phyloP scores from a whole-genome alignment of 2,797 vertebrate species.

The Rhabdomys pumilio region DNA sequence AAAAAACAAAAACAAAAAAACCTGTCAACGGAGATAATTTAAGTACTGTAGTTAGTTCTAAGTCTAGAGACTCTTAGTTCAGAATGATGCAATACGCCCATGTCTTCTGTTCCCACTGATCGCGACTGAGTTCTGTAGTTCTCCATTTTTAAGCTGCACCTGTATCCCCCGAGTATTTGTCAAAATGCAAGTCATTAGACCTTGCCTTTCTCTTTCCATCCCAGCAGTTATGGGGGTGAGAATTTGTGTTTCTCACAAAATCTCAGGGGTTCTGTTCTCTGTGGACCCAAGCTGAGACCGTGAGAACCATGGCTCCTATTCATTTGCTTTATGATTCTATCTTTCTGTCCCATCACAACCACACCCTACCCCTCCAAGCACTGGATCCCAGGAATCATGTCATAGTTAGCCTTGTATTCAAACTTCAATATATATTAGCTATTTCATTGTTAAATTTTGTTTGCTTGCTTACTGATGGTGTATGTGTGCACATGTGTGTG shows the following conservation, averaged over 20 bases:
- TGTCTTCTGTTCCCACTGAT: background rate
- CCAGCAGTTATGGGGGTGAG: background rate
- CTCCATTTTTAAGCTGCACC: background rate
- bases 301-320: background rate
- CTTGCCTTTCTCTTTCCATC: background rate
- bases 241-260: background rate
- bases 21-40: too few species aligned
- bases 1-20: too few species aligned
- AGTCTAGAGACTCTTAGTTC: background rate
- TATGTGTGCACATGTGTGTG: background rate
- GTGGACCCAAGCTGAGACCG: background rate
- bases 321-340: background rate
- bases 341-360: background rate
- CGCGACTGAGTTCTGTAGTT: background rate
- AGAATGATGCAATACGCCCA: rapidly evolving
- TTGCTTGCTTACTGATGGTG: background rate
- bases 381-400: background rate
- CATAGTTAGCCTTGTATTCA: background rate
- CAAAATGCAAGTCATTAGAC: background rate
- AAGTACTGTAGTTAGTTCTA: background rate
- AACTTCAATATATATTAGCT: background rate
- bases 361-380: rapidly evolving
- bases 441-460: background rate
- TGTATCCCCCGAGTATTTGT: background rate
- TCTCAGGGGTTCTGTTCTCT: background rate